Evolutionary conservation across 2,797 vertebrate genomes (phyloP).

Genomic region (Meda fulgida): DNA sequence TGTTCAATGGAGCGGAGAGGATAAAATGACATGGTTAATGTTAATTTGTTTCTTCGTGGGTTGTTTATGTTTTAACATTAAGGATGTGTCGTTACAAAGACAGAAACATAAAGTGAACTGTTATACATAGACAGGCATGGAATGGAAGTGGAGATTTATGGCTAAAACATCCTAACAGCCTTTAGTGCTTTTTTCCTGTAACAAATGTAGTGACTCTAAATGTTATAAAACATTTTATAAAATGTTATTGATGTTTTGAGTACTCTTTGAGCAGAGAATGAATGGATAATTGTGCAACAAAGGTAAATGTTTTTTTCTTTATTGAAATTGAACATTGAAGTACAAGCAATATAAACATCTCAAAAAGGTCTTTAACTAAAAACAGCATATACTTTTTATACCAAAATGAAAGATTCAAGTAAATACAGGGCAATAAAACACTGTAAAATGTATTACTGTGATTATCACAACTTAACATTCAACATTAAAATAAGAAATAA

Average conservation of each 20-base stretch:
- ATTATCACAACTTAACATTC: too few relatives aligned
- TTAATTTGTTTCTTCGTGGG: neutral
- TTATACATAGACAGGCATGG: neutral
- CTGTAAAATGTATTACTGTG: too few relatives aligned
- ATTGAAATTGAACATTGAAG: neutral
- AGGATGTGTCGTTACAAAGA: neutral
- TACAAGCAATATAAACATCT: neutral
- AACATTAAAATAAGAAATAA: too few relatives aligned
- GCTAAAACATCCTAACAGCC: constrained; percentile 12
- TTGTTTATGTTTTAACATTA: neutral
- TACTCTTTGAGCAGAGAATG: neutral
- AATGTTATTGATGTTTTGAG: neutral
- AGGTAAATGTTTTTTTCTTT: constrained; percentile 14
- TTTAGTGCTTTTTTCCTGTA: neutral
- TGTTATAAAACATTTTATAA: constrained; percentile 15
- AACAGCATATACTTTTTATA: neutral
- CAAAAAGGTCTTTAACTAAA: neutral
- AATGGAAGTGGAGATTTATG: neutral
- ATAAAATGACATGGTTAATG: neutral
- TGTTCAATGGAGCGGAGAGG: neutral
- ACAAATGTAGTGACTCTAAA: neutral
- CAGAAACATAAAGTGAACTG: neutral
- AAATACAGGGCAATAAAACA: neutral
- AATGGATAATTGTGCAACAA: neutral
- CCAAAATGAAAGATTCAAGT: neutral